Conservation (phyloP, 2,113 vertebrate species). For the Petromus typicus region DNA sequence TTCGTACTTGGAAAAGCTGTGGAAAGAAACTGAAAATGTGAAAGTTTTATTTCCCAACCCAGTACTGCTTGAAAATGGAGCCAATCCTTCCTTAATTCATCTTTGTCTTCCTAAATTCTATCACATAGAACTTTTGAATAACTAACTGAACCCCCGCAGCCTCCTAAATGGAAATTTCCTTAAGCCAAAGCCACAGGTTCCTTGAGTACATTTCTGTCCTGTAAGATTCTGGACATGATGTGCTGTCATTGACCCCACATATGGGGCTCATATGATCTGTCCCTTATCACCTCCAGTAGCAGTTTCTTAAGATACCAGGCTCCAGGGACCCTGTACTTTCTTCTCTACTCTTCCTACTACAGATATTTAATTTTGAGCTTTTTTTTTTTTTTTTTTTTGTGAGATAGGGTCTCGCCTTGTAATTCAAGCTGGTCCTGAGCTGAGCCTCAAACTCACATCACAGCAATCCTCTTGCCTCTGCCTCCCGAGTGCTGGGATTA, state of each 20-base stretch:
- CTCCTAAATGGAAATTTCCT: slow-evolving; percentile 19
- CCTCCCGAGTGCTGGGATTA: too few relatives aligned
- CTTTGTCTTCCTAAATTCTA: background rate
- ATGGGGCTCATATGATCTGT: too few relatives aligned
- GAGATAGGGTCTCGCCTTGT: too few relatives aligned
- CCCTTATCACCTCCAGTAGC: background rate
- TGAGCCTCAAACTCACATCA: too few relatives aligned
- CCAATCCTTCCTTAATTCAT: background rate
- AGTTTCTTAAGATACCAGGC: background rate
- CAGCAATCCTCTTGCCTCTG: too few relatives aligned
- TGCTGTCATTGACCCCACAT: background rate
- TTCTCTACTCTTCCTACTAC: background rate
- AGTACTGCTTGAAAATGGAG: background rate
- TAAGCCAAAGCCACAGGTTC: background rate
- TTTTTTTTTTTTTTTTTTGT: too few relatives aligned
- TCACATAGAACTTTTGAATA: slow-evolving; percentile 3
- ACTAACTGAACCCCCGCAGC: background rate
- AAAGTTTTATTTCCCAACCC: slow-evolving; percentile 10
- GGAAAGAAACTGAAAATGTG: background rate
- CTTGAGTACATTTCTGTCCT: background rate
- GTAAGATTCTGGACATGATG: background rate
- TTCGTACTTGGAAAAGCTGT: slow-evolving; percentile 13
- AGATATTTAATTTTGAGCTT: background rate
- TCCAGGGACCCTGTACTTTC: background rate
- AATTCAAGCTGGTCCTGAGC: too few relatives aligned